These are phyloP conservation scores for Protobothrops mucrosquamatus DNA, from an alignment of 2,113 vertebrate species.

Conservation along the genomic window DNA sequence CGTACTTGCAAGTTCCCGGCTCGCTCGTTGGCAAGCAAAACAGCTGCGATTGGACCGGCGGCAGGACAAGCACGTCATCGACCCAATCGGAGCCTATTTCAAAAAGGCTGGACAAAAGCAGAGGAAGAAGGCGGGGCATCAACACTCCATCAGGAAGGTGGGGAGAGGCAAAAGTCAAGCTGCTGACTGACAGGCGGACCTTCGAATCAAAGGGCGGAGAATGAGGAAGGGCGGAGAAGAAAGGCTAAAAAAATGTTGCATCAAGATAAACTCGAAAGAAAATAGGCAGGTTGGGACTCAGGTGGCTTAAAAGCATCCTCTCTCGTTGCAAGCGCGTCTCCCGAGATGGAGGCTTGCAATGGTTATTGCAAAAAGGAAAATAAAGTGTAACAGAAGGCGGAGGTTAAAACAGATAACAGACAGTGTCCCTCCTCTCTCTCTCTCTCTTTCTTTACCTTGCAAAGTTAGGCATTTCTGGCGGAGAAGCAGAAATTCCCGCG, in stretches of 20 bases:
- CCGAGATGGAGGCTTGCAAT: background rate
- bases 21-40: conserved; percentile 19
- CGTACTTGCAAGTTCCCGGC: conserved; percentile 28
- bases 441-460: background rate
- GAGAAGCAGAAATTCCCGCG: background rate
- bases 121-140: conserved; percentile 20
- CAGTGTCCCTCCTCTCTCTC: background rate
- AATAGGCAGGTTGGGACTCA: no score
- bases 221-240: background rate
- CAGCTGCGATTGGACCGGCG: background rate
- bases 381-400: background rate
- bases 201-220: background rate
- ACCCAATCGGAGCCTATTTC: background rate
- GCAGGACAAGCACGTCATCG: background rate
- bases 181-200: background rate
- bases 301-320: background rate
- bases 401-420: background rate
- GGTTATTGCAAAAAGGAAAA: background rate
- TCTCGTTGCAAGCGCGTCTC: no score
- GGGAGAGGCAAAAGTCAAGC: background rate
- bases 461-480: background rate
- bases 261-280: background rate
- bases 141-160: conserved; percentile 20
- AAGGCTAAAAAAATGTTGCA: no score
- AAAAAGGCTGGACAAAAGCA: background rate